These are phyloP conservation scores for Oncopodura yosiiana DNA, from an alignment of 1,140 invertebrate species.

Conservation along the genomic window DNA sequence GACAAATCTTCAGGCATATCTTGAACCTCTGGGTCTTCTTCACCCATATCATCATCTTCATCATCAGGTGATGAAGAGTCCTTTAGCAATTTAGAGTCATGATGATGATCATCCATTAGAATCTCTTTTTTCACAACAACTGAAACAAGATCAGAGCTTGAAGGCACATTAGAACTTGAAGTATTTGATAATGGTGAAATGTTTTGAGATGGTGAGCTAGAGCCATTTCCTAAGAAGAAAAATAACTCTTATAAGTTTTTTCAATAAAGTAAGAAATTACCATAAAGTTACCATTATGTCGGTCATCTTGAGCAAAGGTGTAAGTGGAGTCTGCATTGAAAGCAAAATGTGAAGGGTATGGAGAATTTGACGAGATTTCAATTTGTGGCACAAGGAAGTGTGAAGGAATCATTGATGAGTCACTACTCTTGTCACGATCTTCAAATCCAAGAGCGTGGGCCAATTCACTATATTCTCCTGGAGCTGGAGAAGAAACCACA, in stretches of 20 bases:
- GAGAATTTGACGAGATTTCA: constrained; percentile 56
- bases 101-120: constrained; percentile 20
- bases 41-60: no score
- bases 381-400: constrained; percentile 80
- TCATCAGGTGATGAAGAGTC: constrained; percentile 15
- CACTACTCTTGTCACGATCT: constrained; percentile 44
- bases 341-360: constrained; percentile 28
- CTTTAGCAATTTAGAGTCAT: constrained; percentile 19
- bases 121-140: constrained; percentile 37
- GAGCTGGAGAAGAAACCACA: constrained; percentile 10
- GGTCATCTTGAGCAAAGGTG: constrained; percentile 24
- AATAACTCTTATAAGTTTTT: not conserved
- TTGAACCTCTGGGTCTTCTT: no score
- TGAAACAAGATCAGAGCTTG: constrained; percentile 46
- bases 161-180: constrained; percentile 58
- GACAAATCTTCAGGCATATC: constrained; percentile 33
- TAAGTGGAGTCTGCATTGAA: constrained; percentile 33
- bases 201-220: constrained; percentile 15
- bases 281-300: constrained; percentile 9
- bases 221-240: constrained; percentile 4
- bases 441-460: constrained; percentile 34
- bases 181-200: constrained; percentile 67
- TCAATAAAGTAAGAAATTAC: not conserved
- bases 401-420: constrained; percentile 61
- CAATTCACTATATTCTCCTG: constrained; percentile 33